These are phyloP conservation scores for Macaria liturata DNA, from an alignment of 2,888 invertebrate species.

Conservation along the genomic window DNA sequence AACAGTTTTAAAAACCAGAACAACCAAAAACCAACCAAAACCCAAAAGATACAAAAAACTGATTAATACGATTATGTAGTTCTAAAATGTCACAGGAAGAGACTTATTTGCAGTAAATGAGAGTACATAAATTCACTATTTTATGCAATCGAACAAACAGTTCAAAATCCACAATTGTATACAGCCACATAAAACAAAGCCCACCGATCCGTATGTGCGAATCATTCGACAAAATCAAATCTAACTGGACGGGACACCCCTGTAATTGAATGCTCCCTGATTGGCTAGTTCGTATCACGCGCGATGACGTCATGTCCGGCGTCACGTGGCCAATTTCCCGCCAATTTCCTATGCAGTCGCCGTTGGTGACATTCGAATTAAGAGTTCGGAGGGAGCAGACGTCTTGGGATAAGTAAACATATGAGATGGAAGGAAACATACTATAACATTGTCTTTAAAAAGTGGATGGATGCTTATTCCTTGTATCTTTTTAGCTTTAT, in stretches of 20 bases:
- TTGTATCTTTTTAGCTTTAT: no score
- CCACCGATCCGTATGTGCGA: slow-evolving; percentile 17
- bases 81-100: no score
- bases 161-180: neutral
- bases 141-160: no score
- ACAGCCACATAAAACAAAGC: slow-evolving; percentile 9
- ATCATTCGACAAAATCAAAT: slow-evolving; percentile 40
- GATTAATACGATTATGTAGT: no score
- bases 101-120: no score
- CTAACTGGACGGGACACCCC: slow-evolving; percentile 42
- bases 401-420: slow-evolving; percentile 24
- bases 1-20: no score
- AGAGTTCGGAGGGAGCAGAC: slow-evolving; percentile 30
- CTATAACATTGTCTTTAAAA: no score
- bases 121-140: no score
- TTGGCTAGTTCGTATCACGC: slow-evolving; percentile 72
- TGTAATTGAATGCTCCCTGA: slow-evolving; percentile 70
- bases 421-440: neutral
- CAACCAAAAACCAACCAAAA: no score
- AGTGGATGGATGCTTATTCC: no score
- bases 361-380: slow-evolving; percentile 43
- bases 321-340: slow-evolving; percentile 76
- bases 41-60: no score
- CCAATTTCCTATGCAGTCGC: slow-evolving; percentile 69
- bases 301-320: slow-evolving; percentile 70